These are phyloP conservation scores for Cromileptes altivelis DNA, from an alignment of 2,113 vertebrate genomes.

Conservation along the genomic window DNA sequence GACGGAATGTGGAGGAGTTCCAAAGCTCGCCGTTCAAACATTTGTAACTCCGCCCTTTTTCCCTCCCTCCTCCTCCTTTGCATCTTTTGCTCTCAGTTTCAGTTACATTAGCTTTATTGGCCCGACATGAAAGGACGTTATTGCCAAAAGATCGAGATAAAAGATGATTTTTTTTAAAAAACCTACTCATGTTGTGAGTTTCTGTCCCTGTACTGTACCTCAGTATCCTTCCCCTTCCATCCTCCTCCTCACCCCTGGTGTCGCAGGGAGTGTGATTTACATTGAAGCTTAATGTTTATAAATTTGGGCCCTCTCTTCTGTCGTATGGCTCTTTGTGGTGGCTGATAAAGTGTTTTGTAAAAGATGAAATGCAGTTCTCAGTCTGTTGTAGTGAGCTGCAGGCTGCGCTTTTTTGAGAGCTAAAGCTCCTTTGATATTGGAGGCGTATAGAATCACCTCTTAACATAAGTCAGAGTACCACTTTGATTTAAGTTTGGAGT, in stretches of 20 bases:
- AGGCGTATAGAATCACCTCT: constrained; percentile 3
- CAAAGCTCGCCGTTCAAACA: constrained; percentile 51
- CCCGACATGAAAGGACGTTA: constrained; percentile 10
- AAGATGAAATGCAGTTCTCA: constrained; percentile 44
- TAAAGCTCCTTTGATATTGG: constrained; percentile 33
- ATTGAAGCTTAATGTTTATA: constrained; percentile 40
- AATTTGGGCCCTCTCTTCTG: constrained; percentile 34
- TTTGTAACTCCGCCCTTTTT: constrained; percentile 19
- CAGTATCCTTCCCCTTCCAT: constrained; percentile 2
- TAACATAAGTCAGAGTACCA: constrained; percentile 30
- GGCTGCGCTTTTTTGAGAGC: constrained; percentile 6
- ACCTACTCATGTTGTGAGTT: background rate
- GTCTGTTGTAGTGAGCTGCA: constrained; percentile 19
- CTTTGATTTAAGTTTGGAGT: constrained; percentile 19
- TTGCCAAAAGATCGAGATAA: constrained; percentile 33
- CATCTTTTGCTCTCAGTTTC: constrained; percentile 20
- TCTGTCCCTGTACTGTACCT: constrained; percentile 21
- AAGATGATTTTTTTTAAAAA: background rate
- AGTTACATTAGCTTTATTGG: constrained; percentile 25
- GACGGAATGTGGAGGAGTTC: constrained; percentile 72
- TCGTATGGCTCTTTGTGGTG: constrained; percentile 30
- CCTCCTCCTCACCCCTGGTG: constrained; percentile 32
- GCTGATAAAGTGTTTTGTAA: constrained; percentile 37
- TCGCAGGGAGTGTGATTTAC: constrained; percentile 45
- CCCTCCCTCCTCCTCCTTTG: constrained; percentile 1